Conservation (phyloP, 1,140 invertebrate species). For the Drosophila sulfurigaster region DNA sequence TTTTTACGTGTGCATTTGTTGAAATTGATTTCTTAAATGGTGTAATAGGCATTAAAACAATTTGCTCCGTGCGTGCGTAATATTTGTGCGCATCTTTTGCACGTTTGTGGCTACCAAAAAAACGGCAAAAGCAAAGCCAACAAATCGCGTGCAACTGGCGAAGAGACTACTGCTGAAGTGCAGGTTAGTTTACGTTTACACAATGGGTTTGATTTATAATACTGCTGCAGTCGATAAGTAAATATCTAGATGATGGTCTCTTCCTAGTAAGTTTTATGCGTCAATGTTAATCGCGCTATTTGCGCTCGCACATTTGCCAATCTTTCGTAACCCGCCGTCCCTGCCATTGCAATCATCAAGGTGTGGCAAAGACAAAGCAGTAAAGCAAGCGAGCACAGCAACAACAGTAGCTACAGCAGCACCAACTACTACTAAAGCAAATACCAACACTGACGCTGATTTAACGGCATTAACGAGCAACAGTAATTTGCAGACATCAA, state of each 20-base stretch:
- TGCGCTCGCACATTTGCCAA: slow-evolving; percentile 76
- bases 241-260: slow-evolving; percentile 32
- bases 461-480: slow-evolving; percentile 52
- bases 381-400: slow-evolving; percentile 39
- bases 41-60: slow-evolving; percentile 38
- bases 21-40: slow-evolving; percentile 43
- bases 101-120: slow-evolving; percentile 9
- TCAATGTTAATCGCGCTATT: slow-evolving; percentile 82
- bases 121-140: slow-evolving; percentile 6
- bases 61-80: slow-evolving; percentile 39
- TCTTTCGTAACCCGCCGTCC: slow-evolving; percentile 61
- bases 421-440: slow-evolving; percentile 38
- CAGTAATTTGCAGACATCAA: slow-evolving; percentile 51
- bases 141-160: slow-evolving; percentile 33
- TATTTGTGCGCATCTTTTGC: slow-evolving; percentile 34
- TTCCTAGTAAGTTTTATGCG: slow-evolving; percentile 67
- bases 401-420: slow-evolving; percentile 13
- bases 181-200: slow-evolving; percentile 53
- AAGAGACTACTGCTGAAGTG: slow-evolving; percentile 43
- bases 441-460: slow-evolving; percentile 31
- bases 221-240: slow-evolving; percentile 20
- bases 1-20: slow-evolving; percentile 54
- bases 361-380: slow-evolving; percentile 69
- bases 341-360: slow-evolving; percentile 53
- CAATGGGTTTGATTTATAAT: slow-evolving; percentile 35